phyloP scores from a whole-genome alignment of 2,888 invertebrate genomes.

The Peribatodes rhomboidaria region DNA sequence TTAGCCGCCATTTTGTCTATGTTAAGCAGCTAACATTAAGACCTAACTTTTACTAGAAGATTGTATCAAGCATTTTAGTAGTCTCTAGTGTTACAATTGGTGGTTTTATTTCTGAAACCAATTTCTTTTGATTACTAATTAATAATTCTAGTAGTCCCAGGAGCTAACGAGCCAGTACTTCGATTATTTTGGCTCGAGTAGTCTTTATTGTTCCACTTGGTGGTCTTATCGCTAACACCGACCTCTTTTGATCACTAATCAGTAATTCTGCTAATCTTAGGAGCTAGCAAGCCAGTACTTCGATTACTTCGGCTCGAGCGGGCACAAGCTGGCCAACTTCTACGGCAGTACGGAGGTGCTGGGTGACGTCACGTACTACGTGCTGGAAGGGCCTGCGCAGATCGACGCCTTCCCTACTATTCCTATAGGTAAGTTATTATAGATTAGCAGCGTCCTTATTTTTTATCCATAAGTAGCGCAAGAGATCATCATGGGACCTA shows the following conservation, averaged over 20 bases:
- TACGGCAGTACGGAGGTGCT: slow-evolving; percentile 97
- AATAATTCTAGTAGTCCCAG: background rate
- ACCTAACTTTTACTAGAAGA: no score
- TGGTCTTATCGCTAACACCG: no score
- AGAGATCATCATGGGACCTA: no score
- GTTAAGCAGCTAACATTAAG: no score
- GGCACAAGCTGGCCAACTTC: slow-evolving; percentile 92
- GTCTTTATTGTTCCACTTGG: no score
- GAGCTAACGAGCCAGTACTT: slow-evolving; percentile 92
- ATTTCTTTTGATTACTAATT: background rate
- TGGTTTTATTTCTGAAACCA: no score
- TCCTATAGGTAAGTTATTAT: slow-evolving; percentile 90
- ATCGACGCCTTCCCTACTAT: slow-evolving; percentile 89
- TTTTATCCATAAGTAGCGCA: background rate
- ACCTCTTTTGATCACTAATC: background rate
- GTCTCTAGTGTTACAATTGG: no score
- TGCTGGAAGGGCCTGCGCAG: slow-evolving; percentile 87
- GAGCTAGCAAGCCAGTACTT: slow-evolving; percentile 92
- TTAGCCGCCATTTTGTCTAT: no score
- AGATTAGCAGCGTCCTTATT: no score
- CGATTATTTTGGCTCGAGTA: slow-evolving; percentile 89
- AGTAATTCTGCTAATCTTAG: background rate
- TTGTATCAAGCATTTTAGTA: no score
- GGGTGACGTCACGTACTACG: slow-evolving; percentile 95
- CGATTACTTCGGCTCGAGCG: slow-evolving; percentile 88